Percentiles rank a stretch among this genome's conserved stretches.
Conservation (phyloP, 2,113 vertebrate species). For the Paramormyrops kingsleyae region DNA sequence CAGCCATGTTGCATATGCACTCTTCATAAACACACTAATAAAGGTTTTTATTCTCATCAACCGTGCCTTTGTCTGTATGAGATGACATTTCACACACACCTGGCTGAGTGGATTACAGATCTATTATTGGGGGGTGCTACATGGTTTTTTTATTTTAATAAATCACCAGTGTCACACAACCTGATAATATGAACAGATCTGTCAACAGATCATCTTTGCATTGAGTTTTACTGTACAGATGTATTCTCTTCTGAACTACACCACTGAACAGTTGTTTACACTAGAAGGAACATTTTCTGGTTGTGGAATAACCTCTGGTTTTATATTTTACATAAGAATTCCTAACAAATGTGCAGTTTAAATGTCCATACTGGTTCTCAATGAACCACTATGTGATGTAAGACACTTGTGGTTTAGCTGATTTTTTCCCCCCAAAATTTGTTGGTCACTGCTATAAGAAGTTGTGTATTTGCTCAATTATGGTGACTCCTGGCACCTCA, state of each 20-base stretch:
- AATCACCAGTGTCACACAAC: neutral
- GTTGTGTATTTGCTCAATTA: neutral
- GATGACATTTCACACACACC: neutral
- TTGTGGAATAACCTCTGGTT: neutral
- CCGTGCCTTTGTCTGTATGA: conserved; percentile 3
- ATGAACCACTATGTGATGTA: neutral
- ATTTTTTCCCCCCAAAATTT: neutral
- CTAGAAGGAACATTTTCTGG: neutral
- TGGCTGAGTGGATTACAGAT: neutral
- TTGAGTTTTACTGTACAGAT: neutral
- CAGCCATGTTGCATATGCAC: conserved; percentile 85
- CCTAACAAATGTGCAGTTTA: neutral
- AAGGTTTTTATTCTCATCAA: conserved; percentile 75
- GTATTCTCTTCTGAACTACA: neutral
- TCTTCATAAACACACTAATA: conserved; percentile 94
- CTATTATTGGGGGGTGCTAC: neutral
- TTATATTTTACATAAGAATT: neutral
- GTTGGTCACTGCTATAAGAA: neutral
- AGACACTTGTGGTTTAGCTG: neutral
- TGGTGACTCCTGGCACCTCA: neutral
- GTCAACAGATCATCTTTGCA: neutral
- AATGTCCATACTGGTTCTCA: neutral
- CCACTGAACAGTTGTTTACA: neutral
- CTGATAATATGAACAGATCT: neutral
- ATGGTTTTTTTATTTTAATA: neutral